Percentiles rank a stretch among this genome's conserved stretches.
These are phyloP conservation scores for Amphipyra tragopoginis DNA, from an alignment of 2,888 invertebrate species.

Conservation along the genomic window DNA sequence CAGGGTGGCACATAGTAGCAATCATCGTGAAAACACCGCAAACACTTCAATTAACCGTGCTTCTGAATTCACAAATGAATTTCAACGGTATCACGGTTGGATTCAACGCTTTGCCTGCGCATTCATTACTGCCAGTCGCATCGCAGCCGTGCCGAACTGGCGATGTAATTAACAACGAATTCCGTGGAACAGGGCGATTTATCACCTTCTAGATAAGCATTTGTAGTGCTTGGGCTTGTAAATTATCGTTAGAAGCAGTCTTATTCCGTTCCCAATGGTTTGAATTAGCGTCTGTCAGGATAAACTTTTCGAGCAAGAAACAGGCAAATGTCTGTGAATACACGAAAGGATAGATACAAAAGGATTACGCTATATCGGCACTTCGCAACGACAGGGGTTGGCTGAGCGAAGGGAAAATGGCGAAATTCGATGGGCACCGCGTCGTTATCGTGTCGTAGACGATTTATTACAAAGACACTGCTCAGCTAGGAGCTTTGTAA, in stretches of 20 bases:
- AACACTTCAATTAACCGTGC: slow-evolving; percentile 60
- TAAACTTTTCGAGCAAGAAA: slow-evolving; percentile 37
- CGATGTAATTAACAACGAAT: slow-evolving; percentile 76
- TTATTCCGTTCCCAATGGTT: slow-evolving; percentile 38
- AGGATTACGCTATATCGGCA: slow-evolving; percentile 56
- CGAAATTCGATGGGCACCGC: slow-evolving; percentile 25
- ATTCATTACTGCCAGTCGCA: slow-evolving; percentile 70
- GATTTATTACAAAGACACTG: slow-evolving; percentile 50
- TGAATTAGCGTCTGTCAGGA: slow-evolving; percentile 40
- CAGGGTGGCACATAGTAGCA: slow-evolving; percentile 36
- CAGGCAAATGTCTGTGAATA: slow-evolving; percentile 34
- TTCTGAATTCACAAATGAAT: slow-evolving; percentile 65
- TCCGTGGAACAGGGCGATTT: slow-evolving; percentile 62
- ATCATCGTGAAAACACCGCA: slow-evolving; percentile 54
- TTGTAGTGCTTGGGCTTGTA: slow-evolving; percentile 49
- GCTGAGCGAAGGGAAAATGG: slow-evolving; percentile 39
- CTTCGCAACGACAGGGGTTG: slow-evolving; percentile 34
- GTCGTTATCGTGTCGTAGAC: slow-evolving; percentile 44
- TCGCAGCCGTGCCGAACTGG: slow-evolving; percentile 56
- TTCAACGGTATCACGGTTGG: slow-evolving; percentile 64
- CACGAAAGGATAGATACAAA: slow-evolving; percentile 47
- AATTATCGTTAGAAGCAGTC: slow-evolving; percentile 40
- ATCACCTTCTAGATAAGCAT: slow-evolving; percentile 57
- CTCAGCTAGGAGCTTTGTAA: slow-evolving; percentile 34
- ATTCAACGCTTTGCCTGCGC: slow-evolving; percentile 66